Evolutionary conservation across 2,888 invertebrate genomes (phyloP), one percentile per base, ranked within the genome.

Genomic region (Caradrina clavipalpis): DNA sequence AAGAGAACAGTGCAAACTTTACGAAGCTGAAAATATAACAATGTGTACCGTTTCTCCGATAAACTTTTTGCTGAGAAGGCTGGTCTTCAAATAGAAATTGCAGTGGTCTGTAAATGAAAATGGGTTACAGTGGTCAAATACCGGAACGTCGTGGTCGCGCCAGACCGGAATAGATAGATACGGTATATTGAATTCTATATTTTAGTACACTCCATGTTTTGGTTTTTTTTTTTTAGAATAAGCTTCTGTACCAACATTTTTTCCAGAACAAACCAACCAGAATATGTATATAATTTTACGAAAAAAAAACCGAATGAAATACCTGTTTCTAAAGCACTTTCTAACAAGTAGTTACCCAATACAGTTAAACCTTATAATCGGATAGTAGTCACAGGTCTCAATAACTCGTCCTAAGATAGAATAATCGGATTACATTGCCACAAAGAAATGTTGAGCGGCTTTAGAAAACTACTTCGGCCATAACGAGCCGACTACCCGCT

Each of bases 371-470:
- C 68, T 59, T 68, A 83, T 84, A 81, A 85, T 80, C 70, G 72
- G 81, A 78, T 82, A 76, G 74, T 76, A 81, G 79, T 83, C 73
- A 75, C 71, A 70, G 79, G 74, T 76, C 86, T 85, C 88, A 82
- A 87, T 90, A 91, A 88, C 88, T 89, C 87, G 70, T 78, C 58
- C 62, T 76, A 70, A 87, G 88, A 89, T 86, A 83, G 78, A 87
- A 86, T 91, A 91, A 93, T 90, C 91, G 87, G 90, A 90, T 92
- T 93, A 91, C 79, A 72, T 70, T 66, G 72, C 79, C 81, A 87
- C 87, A 91, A 90, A 88, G 88, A 91, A 88, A 86, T 85, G 82
- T 84, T 87, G 86, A 88, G 88, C 87, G 82, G 89, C 80, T 90
- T 90, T 83, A 86, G 73, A 79, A 81, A 89, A 89, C 88, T 86